These are phyloP conservation scores for Urocitellus parryii DNA, from an alignment of 2,113 vertebrate genomes.

Conservation along the genomic window DNA sequence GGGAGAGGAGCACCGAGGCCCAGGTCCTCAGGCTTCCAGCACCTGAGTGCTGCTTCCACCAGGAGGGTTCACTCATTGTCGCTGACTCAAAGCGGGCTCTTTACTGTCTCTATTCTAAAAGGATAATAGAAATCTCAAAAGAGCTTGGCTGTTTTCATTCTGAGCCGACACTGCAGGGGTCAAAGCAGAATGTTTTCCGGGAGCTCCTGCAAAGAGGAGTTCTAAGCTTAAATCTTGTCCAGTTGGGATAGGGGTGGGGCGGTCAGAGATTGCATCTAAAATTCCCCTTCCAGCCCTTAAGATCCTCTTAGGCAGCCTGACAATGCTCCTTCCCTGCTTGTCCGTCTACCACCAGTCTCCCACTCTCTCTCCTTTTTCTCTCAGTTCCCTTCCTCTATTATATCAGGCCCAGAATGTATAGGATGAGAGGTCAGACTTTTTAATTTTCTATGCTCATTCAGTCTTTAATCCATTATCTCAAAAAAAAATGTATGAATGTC, in stretches of 20 bases:
- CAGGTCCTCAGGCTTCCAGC: not conserved
- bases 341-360: not conserved
- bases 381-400: not conserved
- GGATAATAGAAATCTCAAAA: not conserved
- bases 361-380: not conserved
- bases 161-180: not conserved
- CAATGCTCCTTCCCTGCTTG: not conserved
- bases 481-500: not conserved
- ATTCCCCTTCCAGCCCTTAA: too few relatives aligned
- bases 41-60: not conserved
- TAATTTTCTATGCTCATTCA: not conserved
- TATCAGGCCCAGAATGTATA: not conserved
- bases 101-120: not conserved
- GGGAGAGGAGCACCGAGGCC: not conserved
- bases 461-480: not conserved
- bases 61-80: too few relatives aligned
- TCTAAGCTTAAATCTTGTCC: not conserved
- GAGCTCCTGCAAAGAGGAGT: not conserved
- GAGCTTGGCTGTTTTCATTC: not conserved
- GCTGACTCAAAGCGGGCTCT: not conserved
- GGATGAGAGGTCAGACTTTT: not conserved
- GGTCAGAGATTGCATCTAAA: too few relatives aligned
- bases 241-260: accelerated
- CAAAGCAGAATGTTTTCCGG: not conserved
- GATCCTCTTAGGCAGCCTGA: not conserved